These are phyloP conservation scores for Hippotragus niger DNA, from an alignment of 2,113 vertebrate genomes.

Conservation along the genomic window DNA sequence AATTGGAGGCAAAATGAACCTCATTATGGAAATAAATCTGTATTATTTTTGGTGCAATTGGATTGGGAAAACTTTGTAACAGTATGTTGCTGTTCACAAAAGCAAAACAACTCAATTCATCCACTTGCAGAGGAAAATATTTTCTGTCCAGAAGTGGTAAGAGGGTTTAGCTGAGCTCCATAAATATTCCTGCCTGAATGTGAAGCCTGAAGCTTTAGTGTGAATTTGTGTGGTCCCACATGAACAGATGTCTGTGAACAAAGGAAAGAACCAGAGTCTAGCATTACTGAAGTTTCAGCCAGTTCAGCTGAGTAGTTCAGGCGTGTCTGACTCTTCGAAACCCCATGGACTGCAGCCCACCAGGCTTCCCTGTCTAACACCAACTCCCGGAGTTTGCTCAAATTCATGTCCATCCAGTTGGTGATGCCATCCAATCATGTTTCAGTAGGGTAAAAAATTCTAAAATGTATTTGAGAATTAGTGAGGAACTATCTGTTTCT, in stretches of 20 bases:
- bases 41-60: not conserved
- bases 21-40: not conserved
- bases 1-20: not conserved
- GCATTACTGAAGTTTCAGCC: not conserved
- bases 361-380: not conserved
- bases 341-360: not conserved
- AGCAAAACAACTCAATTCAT: not conserved
- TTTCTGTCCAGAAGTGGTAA: not conserved
- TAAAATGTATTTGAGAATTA: not conserved
- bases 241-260: not conserved
- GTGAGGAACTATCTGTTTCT: not conserved
- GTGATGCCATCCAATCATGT: not conserved
- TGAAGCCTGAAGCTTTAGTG: not conserved
- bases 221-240: not conserved
- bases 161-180: not conserved
- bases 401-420: not conserved
- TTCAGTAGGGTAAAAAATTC: not conserved
- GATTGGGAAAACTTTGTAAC: not conserved
- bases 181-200: not conserved
- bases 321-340: not conserved
- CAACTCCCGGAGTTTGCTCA: accelerated
- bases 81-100: not conserved
- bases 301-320: not conserved
- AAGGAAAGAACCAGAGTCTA: not conserved
- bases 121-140: not conserved